These are phyloP conservation scores for Arothron firmamentum DNA, from an alignment of 2,113 vertebrate species.

Conservation along the genomic window DNA sequence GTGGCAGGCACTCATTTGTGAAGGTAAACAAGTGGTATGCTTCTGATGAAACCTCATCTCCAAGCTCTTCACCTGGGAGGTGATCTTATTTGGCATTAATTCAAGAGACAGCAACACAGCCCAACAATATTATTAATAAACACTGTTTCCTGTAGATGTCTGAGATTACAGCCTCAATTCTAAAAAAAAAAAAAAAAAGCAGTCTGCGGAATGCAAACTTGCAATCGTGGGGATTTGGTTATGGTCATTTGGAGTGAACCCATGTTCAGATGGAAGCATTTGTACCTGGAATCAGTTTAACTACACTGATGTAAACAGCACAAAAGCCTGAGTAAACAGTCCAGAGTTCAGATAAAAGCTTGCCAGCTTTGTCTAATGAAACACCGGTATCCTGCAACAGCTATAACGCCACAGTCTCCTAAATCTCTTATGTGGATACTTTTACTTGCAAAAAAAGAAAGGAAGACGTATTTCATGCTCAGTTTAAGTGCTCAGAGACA, in stretches of 20 bases:
- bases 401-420: neutral
- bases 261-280: conserved; percentile 15
- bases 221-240: neutral
- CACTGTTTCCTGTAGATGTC: conserved; percentile 9
- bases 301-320: conserved; percentile 7
- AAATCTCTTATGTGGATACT: neutral
- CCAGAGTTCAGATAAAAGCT: conserved; percentile 26
- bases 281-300: neutral
- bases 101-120: no score
- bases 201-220: neutral
- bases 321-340: conserved; percentile 25
- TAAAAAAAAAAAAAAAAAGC: conserved; percentile 4
- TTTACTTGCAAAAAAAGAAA: no score
- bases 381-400: neutral
- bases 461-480: neutral
- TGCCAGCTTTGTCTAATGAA: neutral
- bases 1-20: conserved; percentile 44
- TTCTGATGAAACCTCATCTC: conserved; percentile 21
- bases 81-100: conserved; percentile 8
- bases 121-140: no score
- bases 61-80: conserved; percentile 6
- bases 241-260: conserved; percentile 9
- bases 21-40: conserved; percentile 36
- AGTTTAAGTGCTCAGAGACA: neutral
- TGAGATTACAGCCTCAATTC: conserved; percentile 1